Percentiles rank a stretch among this genome's conserved stretches.
These are phyloP conservation scores for Sclerurus mexicanus DNA, from an alignment of 2,113 vertebrate species.

Conservation along the genomic window DNA sequence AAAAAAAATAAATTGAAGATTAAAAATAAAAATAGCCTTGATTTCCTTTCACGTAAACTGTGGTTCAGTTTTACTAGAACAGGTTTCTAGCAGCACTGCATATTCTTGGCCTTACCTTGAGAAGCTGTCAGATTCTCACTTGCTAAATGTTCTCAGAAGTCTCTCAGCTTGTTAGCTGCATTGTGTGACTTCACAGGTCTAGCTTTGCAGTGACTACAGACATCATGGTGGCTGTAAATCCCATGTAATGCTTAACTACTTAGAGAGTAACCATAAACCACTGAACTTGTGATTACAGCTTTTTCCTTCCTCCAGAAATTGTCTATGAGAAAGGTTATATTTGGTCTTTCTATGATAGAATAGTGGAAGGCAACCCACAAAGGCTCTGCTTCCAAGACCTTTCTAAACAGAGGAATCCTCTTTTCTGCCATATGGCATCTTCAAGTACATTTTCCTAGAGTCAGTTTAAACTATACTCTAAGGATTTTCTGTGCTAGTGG, in stretches of 20 bases:
- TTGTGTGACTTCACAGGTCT: neutral
- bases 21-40: neutral
- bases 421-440: neutral
- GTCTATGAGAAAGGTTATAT: neutral
- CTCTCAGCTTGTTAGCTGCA: neutral
- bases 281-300: conserved; percentile 9
- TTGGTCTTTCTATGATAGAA: neutral
- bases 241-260: neutral
- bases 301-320: neutral
- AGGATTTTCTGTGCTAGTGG: neutral
- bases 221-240: neutral
- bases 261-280: neutral
- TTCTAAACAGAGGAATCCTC: neutral
- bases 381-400: neutral
- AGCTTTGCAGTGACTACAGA: neutral
- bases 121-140: neutral
- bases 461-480: neutral
- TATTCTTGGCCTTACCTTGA: conserved; percentile 9
- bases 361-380: neutral
- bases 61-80: neutral
- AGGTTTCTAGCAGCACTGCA: neutral
- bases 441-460: neutral
- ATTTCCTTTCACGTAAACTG: neutral
- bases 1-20: neutral
- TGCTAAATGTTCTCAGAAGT: neutral